These are phyloP conservation scores for Lithodes maja DNA, from an alignment of 2,888 invertebrate genomes.

Conservation along the genomic window DNA sequence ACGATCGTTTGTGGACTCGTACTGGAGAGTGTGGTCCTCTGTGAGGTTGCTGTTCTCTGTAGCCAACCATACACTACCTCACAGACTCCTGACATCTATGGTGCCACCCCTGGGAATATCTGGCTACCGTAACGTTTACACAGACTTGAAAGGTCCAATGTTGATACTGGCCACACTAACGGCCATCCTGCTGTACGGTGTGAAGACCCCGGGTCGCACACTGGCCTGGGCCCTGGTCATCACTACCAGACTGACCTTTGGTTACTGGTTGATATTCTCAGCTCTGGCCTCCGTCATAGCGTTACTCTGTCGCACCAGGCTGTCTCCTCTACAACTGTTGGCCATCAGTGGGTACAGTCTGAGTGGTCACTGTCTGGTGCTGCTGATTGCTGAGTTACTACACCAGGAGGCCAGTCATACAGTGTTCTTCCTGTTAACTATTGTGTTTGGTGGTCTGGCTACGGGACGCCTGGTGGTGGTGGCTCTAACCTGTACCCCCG, in stretches of 20 bases:
- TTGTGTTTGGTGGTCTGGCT: constrained; percentile 76
- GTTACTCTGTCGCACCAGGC: constrained; percentile 40
- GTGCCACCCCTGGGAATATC: constrained; percentile 57
- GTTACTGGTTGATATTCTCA: constrained; percentile 52
- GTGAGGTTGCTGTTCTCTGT: constrained; percentile 31
- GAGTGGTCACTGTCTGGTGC: constrained; percentile 52
- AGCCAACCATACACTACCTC: constrained; percentile 38
- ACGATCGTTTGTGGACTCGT: constrained; percentile 4
- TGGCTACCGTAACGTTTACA: constrained; percentile 49
- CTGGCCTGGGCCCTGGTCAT: constrained; percentile 24
- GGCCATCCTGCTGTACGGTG: constrained; percentile 45
- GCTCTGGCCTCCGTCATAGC: constrained; percentile 43
- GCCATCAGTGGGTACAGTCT: constrained; percentile 49
- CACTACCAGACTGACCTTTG: constrained; percentile 43
- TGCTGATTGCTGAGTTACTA: constrained; percentile 72
- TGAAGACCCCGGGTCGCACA: constrained; percentile 25
- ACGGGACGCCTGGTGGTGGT: constrained; percentile 76
- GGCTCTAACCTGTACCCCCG: constrained; percentile 76
- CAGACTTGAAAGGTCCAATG: constrained; percentile 51
- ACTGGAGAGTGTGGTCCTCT: background rate
- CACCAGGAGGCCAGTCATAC: constrained; percentile 75
- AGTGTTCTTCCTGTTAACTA: constrained; percentile 76
- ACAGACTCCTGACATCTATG: constrained; percentile 48
- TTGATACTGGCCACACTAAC: constrained; percentile 34
- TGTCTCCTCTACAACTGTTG: constrained; percentile 38